Percentiles rank a stretch among this genome's conserved stretches.
Conservation (phyloP, 2,113 vertebrate species). For the Psittacara wagleri region DNA sequence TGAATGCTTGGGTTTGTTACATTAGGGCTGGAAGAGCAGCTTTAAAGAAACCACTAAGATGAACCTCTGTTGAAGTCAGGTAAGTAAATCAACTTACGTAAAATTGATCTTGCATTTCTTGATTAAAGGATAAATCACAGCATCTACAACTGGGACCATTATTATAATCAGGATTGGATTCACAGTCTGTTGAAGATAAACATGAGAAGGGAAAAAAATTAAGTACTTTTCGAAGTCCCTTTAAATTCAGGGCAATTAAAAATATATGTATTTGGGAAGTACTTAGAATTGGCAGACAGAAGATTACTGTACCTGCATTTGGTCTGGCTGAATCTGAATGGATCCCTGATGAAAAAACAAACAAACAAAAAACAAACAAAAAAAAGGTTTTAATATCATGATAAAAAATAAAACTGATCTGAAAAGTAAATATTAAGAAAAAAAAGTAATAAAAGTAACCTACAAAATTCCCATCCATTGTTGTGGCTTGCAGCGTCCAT, state of each 20-base stretch:
- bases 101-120: constrained; percentile 90
- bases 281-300: not conserved
- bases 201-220: not conserved
- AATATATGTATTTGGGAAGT: not conserved
- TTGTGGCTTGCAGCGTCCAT: constrained; percentile 94
- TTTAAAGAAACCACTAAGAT: not conserved
- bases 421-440: not conserved
- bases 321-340: constrained; percentile 88
- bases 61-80: not conserved
- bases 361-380: not conserved
- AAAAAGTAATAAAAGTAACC: constrained; percentile 54
- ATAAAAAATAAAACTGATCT: not conserved
- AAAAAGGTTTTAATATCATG: not conserved
- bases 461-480: constrained; percentile 90
- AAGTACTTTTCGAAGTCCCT: not conserved
- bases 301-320: constrained; percentile 87
- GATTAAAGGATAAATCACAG: constrained; percentile 86
- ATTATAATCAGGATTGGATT: constrained; percentile 91
- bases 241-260: not conserved
- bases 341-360: constrained; percentile 72
- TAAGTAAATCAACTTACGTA: constrained; percentile 79
- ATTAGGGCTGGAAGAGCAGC: not conserved
- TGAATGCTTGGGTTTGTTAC: not conserved
- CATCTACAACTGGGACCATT: constrained; percentile 88
- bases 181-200: constrained; percentile 77